A percentile compares a stretch with the other conserved stretches of the same genome.
These are phyloP conservation scores for Acrobasis suavella DNA, from an alignment of 2,888 invertebrate genomes.

Conservation along the genomic window DNA sequence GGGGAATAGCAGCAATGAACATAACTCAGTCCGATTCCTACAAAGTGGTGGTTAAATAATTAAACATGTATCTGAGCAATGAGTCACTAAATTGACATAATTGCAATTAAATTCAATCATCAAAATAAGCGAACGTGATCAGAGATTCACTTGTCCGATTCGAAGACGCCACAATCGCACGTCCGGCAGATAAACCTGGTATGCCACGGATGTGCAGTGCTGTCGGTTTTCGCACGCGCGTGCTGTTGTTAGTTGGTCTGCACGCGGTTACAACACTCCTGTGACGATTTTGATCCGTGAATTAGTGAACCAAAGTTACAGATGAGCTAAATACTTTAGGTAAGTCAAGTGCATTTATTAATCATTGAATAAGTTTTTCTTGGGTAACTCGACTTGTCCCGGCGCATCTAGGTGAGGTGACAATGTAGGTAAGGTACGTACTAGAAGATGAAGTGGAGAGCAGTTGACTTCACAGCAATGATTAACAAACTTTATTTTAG, in stretches of 20 bases:
- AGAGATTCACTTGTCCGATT: conserved; percentile 3
- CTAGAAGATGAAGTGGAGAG: too few species aligned
- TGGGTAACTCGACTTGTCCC: too few species aligned
- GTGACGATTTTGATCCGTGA: neutral
- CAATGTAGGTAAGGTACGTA: too few species aligned
- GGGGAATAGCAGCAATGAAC: too few species aligned
- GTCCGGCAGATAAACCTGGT: conserved; percentile 5
- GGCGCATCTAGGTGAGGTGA: too few species aligned
- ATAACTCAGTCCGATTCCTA: too few species aligned
- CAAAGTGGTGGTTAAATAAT: too few species aligned
- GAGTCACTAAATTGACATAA: neutral
- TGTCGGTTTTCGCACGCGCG: neutral
- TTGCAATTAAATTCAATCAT: conserved; percentile 1
- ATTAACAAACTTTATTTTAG: too few species aligned
- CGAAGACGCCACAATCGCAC: conserved; percentile 3
- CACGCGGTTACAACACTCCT: neutral
- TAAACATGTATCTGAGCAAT: neutral
- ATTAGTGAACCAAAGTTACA: neutral
- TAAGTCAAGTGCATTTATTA: neutral
- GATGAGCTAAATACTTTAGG: conserved; percentile 1
- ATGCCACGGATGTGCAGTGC: neutral
- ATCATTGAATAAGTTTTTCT: too few species aligned
- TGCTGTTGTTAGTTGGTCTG: neutral
- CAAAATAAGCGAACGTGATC: conserved; percentile 9
- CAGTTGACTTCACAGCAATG: too few species aligned